These are phyloP conservation scores for Conopomorpha cramerella DNA, from an alignment of 1,140 invertebrate species.

Conservation along the genomic window DNA sequence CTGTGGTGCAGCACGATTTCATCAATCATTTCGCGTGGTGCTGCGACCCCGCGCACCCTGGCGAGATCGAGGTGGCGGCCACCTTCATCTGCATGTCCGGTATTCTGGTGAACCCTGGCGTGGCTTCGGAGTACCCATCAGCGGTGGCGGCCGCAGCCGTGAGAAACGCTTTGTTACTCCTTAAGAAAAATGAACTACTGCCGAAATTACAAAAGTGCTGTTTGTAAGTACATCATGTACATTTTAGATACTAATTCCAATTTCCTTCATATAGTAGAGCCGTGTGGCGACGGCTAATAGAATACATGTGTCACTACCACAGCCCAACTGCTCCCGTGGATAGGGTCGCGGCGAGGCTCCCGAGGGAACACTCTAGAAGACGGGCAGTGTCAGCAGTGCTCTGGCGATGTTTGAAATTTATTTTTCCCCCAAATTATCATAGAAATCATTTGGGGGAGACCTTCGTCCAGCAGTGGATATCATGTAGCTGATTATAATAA, in stretches of 20 bases:
- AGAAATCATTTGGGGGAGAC: too few species aligned
- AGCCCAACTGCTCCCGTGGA: too few species aligned
- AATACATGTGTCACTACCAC: neutral
- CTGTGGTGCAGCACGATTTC: slow-evolving; percentile 28
- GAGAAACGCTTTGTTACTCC: slow-evolving; percentile 19
- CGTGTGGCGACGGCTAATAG: neutral
- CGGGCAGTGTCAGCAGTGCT: neutral
- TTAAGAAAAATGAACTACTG: slow-evolving; percentile 15
- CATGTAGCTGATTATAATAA: too few species aligned
- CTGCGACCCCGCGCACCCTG: slow-evolving; percentile 14
- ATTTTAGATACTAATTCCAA: neutral
- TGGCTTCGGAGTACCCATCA: slow-evolving; percentile 23
- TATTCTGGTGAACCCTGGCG: slow-evolving; percentile 17
- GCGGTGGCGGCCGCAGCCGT: slow-evolving; percentile 25
- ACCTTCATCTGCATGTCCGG: slow-evolving; percentile 29
- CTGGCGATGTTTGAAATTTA: too few species aligned
- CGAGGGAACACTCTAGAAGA: neutral
- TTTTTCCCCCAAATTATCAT: too few species aligned
- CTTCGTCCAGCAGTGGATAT: too few species aligned
- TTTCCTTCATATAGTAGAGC: neutral
- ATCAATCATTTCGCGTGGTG: slow-evolving; percentile 29
- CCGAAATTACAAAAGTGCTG: slow-evolving; percentile 12
- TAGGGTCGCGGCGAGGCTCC: too few species aligned
- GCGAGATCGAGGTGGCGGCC: slow-evolving; percentile 23
- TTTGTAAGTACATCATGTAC: slow-evolving; percentile 1